Evolutionary conservation across 1,140 invertebrate species (phyloP), one percentile per base, ranked within the genome.

Genomic region (Ctenoplectra terminalis): DNA sequence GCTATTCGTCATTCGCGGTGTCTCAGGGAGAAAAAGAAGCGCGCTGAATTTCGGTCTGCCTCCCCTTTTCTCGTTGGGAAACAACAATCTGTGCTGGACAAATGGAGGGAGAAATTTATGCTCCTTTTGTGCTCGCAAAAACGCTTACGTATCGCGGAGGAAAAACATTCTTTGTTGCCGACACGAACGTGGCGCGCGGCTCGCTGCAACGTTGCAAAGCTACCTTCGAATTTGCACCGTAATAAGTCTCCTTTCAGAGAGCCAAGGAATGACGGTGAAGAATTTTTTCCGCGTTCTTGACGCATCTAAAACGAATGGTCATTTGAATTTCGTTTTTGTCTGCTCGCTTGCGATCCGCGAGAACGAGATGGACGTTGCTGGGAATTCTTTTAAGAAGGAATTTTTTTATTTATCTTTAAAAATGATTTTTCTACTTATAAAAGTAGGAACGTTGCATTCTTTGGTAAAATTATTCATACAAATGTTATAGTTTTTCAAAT

Each of bases 1-100:
- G 63, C 77, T 70, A 83, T 85, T 82, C 77, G 81, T 85, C 83
- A 79, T 73, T 79, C 81, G 15, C 20, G 29, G 56, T 31, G 73
- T 76, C 80, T 48, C 20, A n/a, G 23, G 52, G 17, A 13, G 1
- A 66, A 76, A 75, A 70, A 71, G 48, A 70, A 71, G 48, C 23
- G 58, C n/a, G 50, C 13, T 17, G 58, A 73, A 84, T 70, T 58
- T 75, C 64, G 61, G 70, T 75, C 73, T 61, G 31, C 29, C 60
- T 15, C 17, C 7, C 54, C 52, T 75, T 80, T 77, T 31, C 56
- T 70, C 75, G 2, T 40, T 26, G 63, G 37, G 23, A 69, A 85
- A 73, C 83, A 84, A 61, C 75, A 50, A 76, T 76, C 58, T 13
- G 43, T 15, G 26, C 60, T 26, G 64, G 52, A 84, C 71, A 69